Percentiles rank a stretch among this genome's conserved stretches.
Conservation (phyloP, 2,113 vertebrate species). For the Arizona elegans region DNA sequence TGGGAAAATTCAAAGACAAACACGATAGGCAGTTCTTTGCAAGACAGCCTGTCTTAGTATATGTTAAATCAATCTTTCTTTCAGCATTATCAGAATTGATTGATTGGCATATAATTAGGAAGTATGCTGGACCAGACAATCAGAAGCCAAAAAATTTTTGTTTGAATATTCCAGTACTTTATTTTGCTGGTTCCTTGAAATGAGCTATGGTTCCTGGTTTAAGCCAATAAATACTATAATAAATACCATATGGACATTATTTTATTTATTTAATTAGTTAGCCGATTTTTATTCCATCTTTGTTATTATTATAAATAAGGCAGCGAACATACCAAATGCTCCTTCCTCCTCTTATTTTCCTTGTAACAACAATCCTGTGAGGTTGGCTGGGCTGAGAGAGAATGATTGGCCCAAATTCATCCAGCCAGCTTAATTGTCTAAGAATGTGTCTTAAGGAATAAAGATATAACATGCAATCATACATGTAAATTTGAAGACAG, state of each 20-base stretch:
- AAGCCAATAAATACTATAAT: not conserved
- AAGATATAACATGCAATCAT: not conserved
- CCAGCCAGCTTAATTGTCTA: not conserved
- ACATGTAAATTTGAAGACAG: not conserved
- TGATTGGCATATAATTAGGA: not conserved
- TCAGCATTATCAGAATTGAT: not conserved
- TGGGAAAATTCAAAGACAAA: not conserved
- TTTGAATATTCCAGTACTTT: not conserved
- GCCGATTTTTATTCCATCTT: not conserved
- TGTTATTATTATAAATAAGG: not conserved
- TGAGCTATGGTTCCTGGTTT: not conserved
- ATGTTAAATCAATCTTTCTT: not conserved
- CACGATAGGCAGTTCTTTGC: not conserved
- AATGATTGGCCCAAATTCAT: not conserved
- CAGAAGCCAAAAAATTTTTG: accelerated
- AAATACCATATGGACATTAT: not conserved
- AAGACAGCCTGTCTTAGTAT: not conserved
- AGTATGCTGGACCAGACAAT: not conserved
- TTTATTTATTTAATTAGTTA: not conserved
- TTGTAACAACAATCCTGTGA: not conserved
- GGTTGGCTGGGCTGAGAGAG: not conserved
- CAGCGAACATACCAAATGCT: not conserved
- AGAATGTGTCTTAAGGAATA: not conserved
- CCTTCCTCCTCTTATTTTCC: not conserved
- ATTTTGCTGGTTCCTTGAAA: not conserved